Evolutionary conservation across 2,888 invertebrate species (phyloP), one percentile per base, ranked within the genome.

Genomic region (Acanthosoma haemorrhoidale): DNA sequence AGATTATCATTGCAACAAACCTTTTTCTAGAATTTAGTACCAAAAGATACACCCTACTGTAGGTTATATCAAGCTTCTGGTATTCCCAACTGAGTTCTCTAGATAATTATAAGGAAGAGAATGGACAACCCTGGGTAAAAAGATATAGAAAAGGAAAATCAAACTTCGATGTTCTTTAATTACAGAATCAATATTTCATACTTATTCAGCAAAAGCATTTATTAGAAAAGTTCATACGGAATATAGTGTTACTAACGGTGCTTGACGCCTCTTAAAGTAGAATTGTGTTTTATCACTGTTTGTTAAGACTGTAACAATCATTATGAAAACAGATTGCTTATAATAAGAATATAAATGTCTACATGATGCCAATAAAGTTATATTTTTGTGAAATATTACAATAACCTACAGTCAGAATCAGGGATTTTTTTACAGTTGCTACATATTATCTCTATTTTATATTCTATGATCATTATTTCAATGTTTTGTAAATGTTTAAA

Each of bases 371-470:
- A 57, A 64, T 60, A 71, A 59, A 71, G 71, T 71, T 72, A 73
- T 73, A 73, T 73, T 73, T 73, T 73, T 73, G 66, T 73, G 73
- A 71, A 69, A 69, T 64, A 71, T 51, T 34, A 58, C 68, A 70
- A 70, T 69, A 73, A 70, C 43, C 72, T 61, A 61, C 70, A 67
- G 66, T 63, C 63, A 59, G 36, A 36, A 70, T 73, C 74, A 74
- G 74, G 73, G 72, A 73, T 72, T 72, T 72, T 72, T 72, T 71
- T 71, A 71, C 69, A 69, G 66, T 41, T 41, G 68, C 69, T 57
- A 63, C 16, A 43, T 67, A 51, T 59, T 70, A 69, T 66, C 57
- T 71, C 61, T 64, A 63, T 66, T 64, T 64, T 69, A 63, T 71
- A 71, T 71, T 69, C 64, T 71, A 43, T 59, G 39, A 59, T 32